Percentiles rank a stretch among this genome's conserved stretches.
These are phyloP conservation scores for Cyclophora punctaria DNA, from an alignment of 2,888 invertebrate genomes.

Conservation along the genomic window DNA sequence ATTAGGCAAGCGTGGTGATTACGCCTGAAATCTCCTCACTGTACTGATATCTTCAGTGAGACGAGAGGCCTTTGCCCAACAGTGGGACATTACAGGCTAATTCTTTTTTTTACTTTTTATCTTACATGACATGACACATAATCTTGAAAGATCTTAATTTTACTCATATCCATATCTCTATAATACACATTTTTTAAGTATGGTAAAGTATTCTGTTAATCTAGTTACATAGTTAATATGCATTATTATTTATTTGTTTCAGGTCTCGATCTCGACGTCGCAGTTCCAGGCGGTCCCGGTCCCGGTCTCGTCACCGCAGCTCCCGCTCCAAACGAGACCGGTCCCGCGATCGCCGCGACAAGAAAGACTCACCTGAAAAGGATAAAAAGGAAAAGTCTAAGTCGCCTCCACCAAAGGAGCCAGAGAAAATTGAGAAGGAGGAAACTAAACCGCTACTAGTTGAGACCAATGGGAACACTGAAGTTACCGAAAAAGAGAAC, in stretches of 20 bases:
- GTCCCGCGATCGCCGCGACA: slow-evolving; percentile 51
- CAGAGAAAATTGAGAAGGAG: slow-evolving; percentile 42
- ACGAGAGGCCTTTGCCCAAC: too few species aligned
- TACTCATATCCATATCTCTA: too few species aligned
- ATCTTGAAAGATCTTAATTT: too few species aligned
- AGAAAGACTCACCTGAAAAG: slow-evolving; percentile 41
- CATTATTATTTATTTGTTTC: slow-evolving; percentile 7
- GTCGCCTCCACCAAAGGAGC: slow-evolving; percentile 26
- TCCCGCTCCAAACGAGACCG: slow-evolving; percentile 69
- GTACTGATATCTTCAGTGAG: too few species aligned
- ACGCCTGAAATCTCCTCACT: too few species aligned
- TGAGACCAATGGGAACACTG: slow-evolving; percentile 50
- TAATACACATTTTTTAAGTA: too few species aligned
- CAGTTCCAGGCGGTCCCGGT: slow-evolving; percentile 71
- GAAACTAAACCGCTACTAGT: slow-evolving; percentile 46
- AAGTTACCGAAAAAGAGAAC: slow-evolving; percentile 16
- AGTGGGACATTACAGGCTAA: too few species aligned
- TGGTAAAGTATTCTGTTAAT: too few species aligned
- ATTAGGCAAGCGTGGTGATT: too few species aligned
- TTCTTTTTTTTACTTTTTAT: too few species aligned
- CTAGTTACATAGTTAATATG: too few species aligned
- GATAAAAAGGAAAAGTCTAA: slow-evolving; percentile 42
- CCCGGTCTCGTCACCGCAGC: slow-evolving; percentile 71
- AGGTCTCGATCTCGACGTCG: slow-evolving; percentile 75
- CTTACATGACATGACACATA: too few species aligned